phyloP scores from a whole-genome alignment of 2,113 vertebrate genomes.

The Xiphias gladius region DNA sequence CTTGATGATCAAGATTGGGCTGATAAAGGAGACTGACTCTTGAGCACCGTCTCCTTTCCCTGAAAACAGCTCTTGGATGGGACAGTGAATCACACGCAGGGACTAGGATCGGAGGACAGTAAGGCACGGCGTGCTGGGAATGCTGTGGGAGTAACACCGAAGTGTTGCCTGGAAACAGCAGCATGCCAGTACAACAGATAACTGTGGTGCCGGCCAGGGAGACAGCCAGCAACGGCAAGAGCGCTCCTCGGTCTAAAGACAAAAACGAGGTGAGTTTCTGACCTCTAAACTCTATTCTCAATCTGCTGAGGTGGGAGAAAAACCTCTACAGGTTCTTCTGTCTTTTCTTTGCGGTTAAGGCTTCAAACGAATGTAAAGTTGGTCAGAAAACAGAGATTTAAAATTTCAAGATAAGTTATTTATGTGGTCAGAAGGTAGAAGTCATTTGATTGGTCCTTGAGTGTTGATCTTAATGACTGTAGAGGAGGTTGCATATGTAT shows the following conservation, averaged over 20 bases:
- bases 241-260: slow-evolving; percentile 89
- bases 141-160: slow-evolving; percentile 60
- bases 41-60: slow-evolving; percentile 4
- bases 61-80: slow-evolving; percentile 14
- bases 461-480: neutral
- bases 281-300: neutral
- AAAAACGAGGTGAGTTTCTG: slow-evolving; percentile 90
- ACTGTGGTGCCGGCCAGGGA: slow-evolving; percentile 91
- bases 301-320: neutral
- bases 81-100: neutral
- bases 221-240: slow-evolving; percentile 87
- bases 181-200: slow-evolving; percentile 94
- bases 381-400: neutral
- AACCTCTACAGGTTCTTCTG: neutral
- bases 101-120: slow-evolving; percentile 28
- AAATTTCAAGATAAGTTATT: slow-evolving; percentile 8
- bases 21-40: slow-evolving; percentile 17
- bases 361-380: slow-evolving; percentile 30
- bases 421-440: neutral
- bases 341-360: neutral
- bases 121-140: slow-evolving; percentile 41
- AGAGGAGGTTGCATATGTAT: neutral
- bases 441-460: slow-evolving; percentile 3
- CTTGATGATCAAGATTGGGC: slow-evolving; percentile 51
- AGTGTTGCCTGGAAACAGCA: slow-evolving; percentile 77